phyloP scores from a whole-genome alignment of 2,888 invertebrate species.

The Agonopterix alstromeriana region DNA sequence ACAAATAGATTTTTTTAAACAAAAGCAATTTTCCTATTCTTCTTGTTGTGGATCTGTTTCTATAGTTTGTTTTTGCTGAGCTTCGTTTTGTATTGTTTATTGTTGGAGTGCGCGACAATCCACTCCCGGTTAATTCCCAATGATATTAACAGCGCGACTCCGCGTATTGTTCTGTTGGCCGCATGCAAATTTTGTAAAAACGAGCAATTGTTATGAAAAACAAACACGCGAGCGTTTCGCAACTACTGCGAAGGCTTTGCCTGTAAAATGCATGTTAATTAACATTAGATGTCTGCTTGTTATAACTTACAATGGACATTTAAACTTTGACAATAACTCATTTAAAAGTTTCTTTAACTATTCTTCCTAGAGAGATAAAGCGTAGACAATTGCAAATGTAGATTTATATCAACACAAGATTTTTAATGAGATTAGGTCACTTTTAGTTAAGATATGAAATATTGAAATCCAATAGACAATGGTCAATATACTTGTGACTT shows the following conservation, averaged over 20 bases:
- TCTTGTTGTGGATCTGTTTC: conserved; percentile 68
- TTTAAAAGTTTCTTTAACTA: conserved; percentile 15
- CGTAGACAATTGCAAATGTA: not conserved
- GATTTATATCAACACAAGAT: not conserved
- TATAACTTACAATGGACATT: conserved; percentile 10
- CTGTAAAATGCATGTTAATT: conserved; percentile 45
- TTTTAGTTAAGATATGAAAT: not conserved
- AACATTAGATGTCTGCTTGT: conserved; percentile 40
- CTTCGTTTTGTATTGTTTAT: conserved; percentile 73
- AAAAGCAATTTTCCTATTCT: conserved; percentile 77
- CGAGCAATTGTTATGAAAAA: conserved; percentile 61
- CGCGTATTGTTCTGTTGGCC: conserved; percentile 49
- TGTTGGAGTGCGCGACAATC: conserved; percentile 66
- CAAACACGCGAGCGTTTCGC: conserved; percentile 41
- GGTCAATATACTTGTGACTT: no score
- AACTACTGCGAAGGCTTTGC: conserved; percentile 26
- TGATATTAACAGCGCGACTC: conserved; percentile 61
- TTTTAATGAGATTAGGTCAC: not conserved
- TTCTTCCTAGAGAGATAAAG: conserved; percentile 1
- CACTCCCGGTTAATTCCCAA: conserved; percentile 70
- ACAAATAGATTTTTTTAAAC: conserved; percentile 76
- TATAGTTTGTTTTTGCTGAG: conserved; percentile 70
- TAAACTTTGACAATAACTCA: conserved; percentile 18
- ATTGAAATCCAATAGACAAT: no score
- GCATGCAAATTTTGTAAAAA: conserved; percentile 67